phyloP scores from a whole-genome alignment of 2,888 invertebrate species.

The Drosophila nr. perissopoda region DNA sequence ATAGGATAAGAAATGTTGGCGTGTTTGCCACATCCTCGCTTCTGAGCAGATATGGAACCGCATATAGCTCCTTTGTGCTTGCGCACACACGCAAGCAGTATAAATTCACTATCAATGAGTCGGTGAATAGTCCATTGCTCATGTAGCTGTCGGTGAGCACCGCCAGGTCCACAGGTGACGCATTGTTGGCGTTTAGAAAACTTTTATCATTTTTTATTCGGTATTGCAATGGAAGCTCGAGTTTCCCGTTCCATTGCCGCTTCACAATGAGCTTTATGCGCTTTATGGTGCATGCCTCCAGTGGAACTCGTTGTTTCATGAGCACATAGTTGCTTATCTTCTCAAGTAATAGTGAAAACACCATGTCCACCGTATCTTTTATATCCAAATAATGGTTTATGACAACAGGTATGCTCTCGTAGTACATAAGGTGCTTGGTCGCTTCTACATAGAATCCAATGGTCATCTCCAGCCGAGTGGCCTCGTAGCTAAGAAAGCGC shows the following conservation, averaged over 20 bases:
- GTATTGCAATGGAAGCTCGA: constrained; percentile 57
- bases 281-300: constrained; percentile 55
- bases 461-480: constrained; percentile 41
- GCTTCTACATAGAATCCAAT: constrained; percentile 68
- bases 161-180: constrained; percentile 6
- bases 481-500: constrained; percentile 51
- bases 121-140: constrained; percentile 36
- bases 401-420: constrained; percentile 53
- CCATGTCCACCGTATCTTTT: constrained; percentile 65
- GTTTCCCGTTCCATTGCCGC: constrained; percentile 24
- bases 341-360: constrained; percentile 64
- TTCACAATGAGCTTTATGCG: constrained; percentile 59
- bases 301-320: constrained; percentile 21
- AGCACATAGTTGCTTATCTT: constrained; percentile 62
- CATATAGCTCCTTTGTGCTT: constrained; percentile 59
- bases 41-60: constrained; percentile 60
- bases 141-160: constrained; percentile 39
- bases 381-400: constrained; percentile 66
- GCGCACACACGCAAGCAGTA: constrained; percentile 64
- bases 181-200: neutral
- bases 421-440: constrained; percentile 45
- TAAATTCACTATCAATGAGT: constrained; percentile 47
- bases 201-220: constrained; percentile 41
- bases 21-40: constrained; percentile 41
- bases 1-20: constrained; percentile 63